These are phyloP conservation scores for Syngnathoides biaculeatus DNA, from an alignment of 2,113 vertebrate genomes.

Conservation along the genomic window DNA sequence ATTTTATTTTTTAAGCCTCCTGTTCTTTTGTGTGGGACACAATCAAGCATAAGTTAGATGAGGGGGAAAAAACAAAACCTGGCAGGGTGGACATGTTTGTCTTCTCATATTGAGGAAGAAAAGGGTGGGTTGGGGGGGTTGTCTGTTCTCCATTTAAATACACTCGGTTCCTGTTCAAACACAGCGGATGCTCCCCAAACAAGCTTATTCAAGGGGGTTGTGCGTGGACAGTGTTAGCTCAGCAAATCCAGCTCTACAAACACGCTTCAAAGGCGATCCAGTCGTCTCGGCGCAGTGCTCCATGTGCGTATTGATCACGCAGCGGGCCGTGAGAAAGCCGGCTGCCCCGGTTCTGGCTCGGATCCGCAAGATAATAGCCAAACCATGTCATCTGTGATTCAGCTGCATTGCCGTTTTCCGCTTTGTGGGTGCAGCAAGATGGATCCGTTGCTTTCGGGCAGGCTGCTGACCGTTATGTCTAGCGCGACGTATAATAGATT, in stretches of 20 bases:
- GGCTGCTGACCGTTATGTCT: constrained; percentile 39
- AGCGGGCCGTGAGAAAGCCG: constrained; percentile 63
- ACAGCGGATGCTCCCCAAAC: constrained; percentile 87
- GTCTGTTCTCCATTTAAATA: constrained; percentile 78
- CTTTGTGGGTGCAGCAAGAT: constrained; percentile 45
- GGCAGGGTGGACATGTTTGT: constrained; percentile 74
- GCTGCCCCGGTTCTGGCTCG: constrained; percentile 51
- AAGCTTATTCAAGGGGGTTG: constrained; percentile 82
- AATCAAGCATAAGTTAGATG: constrained; percentile 75
- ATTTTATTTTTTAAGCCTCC: no score
- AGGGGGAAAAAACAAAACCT: constrained; percentile 46
- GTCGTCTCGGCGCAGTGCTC: constrained; percentile 83
- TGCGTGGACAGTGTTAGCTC: constrained; percentile 80
- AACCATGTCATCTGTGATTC: constrained; percentile 51
- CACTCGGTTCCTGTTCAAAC: constrained; percentile 86
- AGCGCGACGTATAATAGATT: constrained; percentile 25
- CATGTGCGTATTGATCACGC: constrained; percentile 81
- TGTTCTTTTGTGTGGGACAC: constrained; percentile 71
- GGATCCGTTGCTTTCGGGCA: constrained; percentile 39
- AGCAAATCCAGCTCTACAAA: constrained; percentile 84
- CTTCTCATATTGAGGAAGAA: constrained; percentile 73
- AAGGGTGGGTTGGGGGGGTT: constrained; percentile 55
- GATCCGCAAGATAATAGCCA: constrained; percentile 55
- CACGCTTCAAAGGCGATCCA: constrained; percentile 86
- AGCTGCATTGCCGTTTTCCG: constrained; percentile 46